A percentile compares a stretch with the other conserved stretches of the same genome.
These are phyloP conservation scores for Hippoglossus hippoglossus DNA, from an alignment of 2,797 vertebrate species.

Conservation along the genomic window DNA sequence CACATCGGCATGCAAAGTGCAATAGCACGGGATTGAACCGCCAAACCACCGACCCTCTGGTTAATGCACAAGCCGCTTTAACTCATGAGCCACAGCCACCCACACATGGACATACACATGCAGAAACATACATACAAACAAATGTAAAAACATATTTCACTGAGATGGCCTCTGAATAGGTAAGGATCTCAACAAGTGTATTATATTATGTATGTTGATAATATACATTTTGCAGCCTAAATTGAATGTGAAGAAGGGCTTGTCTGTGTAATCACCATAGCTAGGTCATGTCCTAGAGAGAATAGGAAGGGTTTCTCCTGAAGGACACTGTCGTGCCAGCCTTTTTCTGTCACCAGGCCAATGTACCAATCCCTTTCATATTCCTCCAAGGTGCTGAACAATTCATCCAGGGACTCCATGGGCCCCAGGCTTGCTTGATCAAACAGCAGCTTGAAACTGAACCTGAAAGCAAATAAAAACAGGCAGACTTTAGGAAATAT, in stretches of 20 bases:
- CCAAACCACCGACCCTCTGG: too few species aligned
- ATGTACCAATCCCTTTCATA: slow-evolving; percentile 97
- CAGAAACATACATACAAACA: neutral
- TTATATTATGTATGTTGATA: neutral
- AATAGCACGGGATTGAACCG: too few species aligned
- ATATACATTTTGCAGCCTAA: neutral
- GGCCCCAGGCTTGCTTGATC: slow-evolving; percentile 96
- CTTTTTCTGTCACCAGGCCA: slow-evolving; percentile 91
- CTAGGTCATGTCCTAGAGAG: slow-evolving; percentile 94
- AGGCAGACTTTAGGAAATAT: neutral
- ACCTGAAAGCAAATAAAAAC: slow-evolving; percentile 79
- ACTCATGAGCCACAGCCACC: too few species aligned
- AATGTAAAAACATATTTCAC: neutral
- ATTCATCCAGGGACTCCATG: slow-evolving; percentile 89
- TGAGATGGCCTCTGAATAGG: neutral
- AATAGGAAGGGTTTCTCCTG: slow-evolving; percentile 97
- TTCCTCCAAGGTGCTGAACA: slow-evolving; percentile 90
- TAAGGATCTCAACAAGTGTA: neutral
- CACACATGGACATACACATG: too few species aligned
- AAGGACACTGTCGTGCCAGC: slow-evolving; percentile 94
- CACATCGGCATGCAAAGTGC: too few species aligned
- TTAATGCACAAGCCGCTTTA: too few species aligned
- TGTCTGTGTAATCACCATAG: slow-evolving; percentile 87
- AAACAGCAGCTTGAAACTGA: slow-evolving; percentile 95
- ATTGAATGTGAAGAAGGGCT: neutral